These are phyloP conservation scores for Mormyrops boulengeri DNA, from an alignment of 2,797 vertebrate species.

Conservation along the genomic window DNA sequence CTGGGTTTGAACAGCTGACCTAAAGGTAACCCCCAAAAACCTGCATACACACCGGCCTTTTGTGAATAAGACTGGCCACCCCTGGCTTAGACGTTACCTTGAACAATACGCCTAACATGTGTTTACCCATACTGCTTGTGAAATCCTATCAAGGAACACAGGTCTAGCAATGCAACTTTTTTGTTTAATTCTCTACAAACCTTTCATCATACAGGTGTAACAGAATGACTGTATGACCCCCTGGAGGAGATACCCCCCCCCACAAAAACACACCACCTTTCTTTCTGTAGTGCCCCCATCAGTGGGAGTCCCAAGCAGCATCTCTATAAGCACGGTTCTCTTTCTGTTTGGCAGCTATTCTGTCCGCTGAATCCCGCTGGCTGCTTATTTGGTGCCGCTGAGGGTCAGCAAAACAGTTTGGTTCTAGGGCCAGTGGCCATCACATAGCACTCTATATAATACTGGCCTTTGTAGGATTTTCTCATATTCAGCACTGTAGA, in stretches of 20 bases:
- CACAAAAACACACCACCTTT: neutral
- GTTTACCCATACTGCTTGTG: neutral
- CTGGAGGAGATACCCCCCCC: neutral
- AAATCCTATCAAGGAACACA: neutral
- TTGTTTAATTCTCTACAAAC: neutral
- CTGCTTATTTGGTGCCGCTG: neutral
- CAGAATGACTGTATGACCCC: neutral
- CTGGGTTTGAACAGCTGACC: too few species aligned
- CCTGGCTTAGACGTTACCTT: neutral
- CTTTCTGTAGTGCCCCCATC: neutral
- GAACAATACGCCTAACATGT: too few species aligned
- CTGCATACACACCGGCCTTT: neutral
- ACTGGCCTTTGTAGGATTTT: neutral
- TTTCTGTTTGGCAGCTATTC: neutral
- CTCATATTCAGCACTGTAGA: neutral
- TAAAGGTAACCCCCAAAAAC: too few species aligned
- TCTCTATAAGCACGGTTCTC: neutral
- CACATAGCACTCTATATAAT: neutral
- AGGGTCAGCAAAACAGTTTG: neutral
- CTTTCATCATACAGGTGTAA: neutral
- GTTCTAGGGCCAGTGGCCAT: neutral
- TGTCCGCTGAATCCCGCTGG: neutral
- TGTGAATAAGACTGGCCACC: neutral
- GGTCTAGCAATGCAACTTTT: neutral
- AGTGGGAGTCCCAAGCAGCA: neutral